Conservation (phyloP, 2,797 vertebrate genomes). For the Cheirogaleus major region DNA sequence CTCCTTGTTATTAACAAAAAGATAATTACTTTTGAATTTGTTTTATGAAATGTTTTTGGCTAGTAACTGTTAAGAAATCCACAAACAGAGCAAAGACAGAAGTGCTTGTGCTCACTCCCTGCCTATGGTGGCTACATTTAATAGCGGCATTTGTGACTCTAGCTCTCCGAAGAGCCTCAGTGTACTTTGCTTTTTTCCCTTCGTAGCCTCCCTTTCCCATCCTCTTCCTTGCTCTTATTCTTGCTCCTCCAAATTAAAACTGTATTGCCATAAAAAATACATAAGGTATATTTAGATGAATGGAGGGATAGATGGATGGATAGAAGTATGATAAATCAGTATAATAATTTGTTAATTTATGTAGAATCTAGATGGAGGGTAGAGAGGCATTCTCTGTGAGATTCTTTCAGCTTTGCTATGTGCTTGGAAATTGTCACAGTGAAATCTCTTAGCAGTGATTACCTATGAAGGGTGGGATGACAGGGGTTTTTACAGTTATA, state of each 20-base stretch:
- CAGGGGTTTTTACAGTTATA: background rate
- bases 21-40: slow-evolving; percentile 19
- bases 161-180: background rate
- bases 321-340: background rate
- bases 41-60: background rate
- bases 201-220: background rate
- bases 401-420: background rate
- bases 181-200: background rate
- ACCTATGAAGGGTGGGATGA: background rate
- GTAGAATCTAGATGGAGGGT: background rate
- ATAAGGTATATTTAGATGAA: background rate
- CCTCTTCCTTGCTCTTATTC: background rate
- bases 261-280: background rate
- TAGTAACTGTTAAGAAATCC: background rate
- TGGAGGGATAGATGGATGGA: too few relatives aligned
- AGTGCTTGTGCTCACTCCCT: background rate
- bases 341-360: background rate
- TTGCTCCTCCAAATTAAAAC: background rate
- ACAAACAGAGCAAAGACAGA: background rate
- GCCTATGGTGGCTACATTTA: background rate
- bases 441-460: background rate
- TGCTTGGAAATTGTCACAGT: slow-evolving; percentile 1
- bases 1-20: background rate
- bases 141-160: background rate
- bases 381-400: background rate